Evolutionary conservation across 2,888 invertebrate species (phyloP), one percentile per base, ranked within the genome.

Genomic region (Apamea anceps): DNA sequence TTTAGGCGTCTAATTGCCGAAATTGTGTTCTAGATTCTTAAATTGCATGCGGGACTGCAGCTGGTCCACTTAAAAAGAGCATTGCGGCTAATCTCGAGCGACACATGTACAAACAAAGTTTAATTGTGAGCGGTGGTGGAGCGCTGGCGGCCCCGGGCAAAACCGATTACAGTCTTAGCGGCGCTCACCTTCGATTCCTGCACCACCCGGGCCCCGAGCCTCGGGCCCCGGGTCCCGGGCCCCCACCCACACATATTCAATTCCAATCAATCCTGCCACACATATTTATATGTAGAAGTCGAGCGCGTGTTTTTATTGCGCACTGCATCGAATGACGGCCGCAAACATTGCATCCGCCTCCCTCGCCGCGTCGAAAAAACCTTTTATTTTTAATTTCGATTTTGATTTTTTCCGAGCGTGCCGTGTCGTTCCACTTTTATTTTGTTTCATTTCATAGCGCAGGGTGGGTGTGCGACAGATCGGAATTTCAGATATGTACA

Each of bases 401-500:
- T 96, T 96, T 96, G 96, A 96, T 96, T 96, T 97, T 96, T 97
- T 96, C 95, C 96, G 94, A 93, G 94, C 95, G 94, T 93, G 92
- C 94, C 94, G 95, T 93, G 93, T 93, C 96, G 95, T 93, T 94
- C 93, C 93, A 95, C 93, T 96, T 97, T 96, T 96, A 96, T 97
- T 97, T 97, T 95, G 96, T 97, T 97, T 96, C 96, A 97, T 97
- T 97, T 97, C 96, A 97, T 96, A 97, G 96, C 95, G 94, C 95
- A 91, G 96, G 96, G 96, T 96, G 96, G 95, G 95, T 94, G 96
- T 95, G 96, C 96, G 96, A 96, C 97, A 95, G 96, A 96, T 96
- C 95, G 97, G 97, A 97, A 97, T 97, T 97, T 96, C 96, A 96
- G 96, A 96, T 96, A 97, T 97, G 97, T 97, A 96, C 97, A 97